A percentile compares a stretch with the other conserved stretches of the same genome.
Conservation (phyloP, 2,797 vertebrate genomes). For the Paratrypauchen microcephalus region DNA sequence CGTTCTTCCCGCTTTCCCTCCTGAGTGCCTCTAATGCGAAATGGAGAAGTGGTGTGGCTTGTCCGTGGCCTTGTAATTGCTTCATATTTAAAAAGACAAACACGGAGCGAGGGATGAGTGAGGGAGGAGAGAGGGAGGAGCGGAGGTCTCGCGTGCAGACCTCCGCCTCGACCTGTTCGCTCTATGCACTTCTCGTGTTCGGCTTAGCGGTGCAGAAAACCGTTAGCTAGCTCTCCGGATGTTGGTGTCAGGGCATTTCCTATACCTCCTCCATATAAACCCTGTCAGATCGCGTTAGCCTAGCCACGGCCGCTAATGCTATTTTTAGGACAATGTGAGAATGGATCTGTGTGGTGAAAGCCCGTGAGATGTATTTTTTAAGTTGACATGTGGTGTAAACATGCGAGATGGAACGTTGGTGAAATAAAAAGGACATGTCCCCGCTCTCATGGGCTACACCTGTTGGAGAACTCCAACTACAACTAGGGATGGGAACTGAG, state of each 20-base stretch:
- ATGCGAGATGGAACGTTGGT: not conserved
- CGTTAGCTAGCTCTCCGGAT: conserved; percentile 16
- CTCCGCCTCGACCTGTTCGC: conserved; percentile 33
- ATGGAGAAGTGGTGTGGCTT: conserved; percentile 39
- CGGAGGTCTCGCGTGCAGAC: conserved; percentile 42
- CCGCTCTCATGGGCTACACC: not conserved
- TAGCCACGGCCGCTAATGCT: conserved; percentile 24
- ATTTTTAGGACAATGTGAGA: conserved; percentile 37
- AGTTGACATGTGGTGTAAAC: conserved; percentile 4
- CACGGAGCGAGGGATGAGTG: conserved; percentile 39
- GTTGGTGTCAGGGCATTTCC: conserved; percentile 12
- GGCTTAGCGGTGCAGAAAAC: conserved; percentile 68
- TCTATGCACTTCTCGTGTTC: conserved; percentile 77
- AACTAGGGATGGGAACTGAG: too few relatives aligned
- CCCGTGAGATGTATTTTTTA: not conserved
- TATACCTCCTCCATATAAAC: conserved; percentile 33
- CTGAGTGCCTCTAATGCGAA: conserved; percentile 28
- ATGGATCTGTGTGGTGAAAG: not conserved
- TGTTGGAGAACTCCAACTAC: not conserved
- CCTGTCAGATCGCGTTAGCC: conserved; percentile 28
- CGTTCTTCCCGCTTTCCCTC: not conserved
- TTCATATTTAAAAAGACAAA: conserved; percentile 77
- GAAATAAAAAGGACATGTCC: not conserved
- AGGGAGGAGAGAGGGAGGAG: too few relatives aligned
- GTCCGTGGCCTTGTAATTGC: conserved; percentile 56